Base-by-base conservation (phyloP, 1,140 invertebrate genomes). In the Microplitis mediator region DNA sequence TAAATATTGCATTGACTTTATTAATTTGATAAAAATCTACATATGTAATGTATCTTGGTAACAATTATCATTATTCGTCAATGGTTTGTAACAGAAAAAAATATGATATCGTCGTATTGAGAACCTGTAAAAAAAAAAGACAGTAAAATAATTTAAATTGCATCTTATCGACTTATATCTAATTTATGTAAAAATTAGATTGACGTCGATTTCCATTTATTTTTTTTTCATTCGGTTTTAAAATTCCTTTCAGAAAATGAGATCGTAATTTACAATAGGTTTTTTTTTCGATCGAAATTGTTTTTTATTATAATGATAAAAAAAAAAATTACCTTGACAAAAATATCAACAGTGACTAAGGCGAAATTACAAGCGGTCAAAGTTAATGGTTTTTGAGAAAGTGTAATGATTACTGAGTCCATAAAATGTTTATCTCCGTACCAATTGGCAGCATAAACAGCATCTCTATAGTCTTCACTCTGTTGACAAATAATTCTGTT, bases 71-170 rank as follows among this genome's bases (percentile, higher is more conserved):
- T 4, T 11, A 6, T 31, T 54, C 9, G 11, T 73, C 58, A 3
- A 73, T 4, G 1, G 65, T 73, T 32, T 14, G 58, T n/a, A 73
- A 23, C 8, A 73, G 14, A 32, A 73, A 69, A 39, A 73, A 73
- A 32, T 73, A 73, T 16, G 72, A 73, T 4, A 73, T 31, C 1
- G 72, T 70, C 32, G 72, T 74, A 39, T 74, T 69, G 4, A 69
- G 36, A 50, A 73, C n/a, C 72, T 74, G 51, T 0, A 54, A 63
- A 9, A 62, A 14, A 68, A 39, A 8, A 6, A 11, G 5, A 4
- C 9, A 39, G 4, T 39, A 5, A 39, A 39, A 8, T 39, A 8
- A 39, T 39, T 39, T 39, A 39, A 2, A 23, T 23, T 23, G 23
- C 23, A 23, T 23, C 23, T 0, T 23, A 23, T 23, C 23, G 23